phyloP scores from a whole-genome alignment of 2,113 vertebrate species.

The Odobenus rosmarus region DNA sequence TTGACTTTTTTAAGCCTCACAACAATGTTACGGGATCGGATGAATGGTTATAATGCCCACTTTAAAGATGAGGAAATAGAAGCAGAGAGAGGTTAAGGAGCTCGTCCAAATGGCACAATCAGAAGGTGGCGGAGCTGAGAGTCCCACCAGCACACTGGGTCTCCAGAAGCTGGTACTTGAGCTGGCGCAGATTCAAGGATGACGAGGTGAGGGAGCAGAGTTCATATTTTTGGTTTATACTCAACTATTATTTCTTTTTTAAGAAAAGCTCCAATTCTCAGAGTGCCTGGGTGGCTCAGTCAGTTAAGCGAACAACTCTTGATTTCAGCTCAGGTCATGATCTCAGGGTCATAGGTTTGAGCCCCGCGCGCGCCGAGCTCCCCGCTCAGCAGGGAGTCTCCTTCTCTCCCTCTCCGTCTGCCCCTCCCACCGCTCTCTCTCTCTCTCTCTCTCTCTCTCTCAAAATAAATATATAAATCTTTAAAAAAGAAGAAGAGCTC shows the following conservation, averaged over 20 bases:
- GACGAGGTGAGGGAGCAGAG: too few species aligned
- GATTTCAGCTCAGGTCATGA: background rate
- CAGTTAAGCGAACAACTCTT: background rate
- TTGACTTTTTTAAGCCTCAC: background rate
- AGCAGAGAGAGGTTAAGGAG: background rate
- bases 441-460: background rate
- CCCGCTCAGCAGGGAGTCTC: background rate
- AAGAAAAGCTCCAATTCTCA: background rate
- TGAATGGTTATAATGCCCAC: background rate
- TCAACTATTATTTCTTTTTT: background rate
- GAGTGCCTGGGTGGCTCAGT: background rate
- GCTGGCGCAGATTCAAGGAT: background rate
- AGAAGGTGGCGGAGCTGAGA: background rate
- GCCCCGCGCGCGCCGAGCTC: background rate
- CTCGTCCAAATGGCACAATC: rapidly evolving
- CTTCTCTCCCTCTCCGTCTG: background rate
- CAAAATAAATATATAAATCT: background rate
- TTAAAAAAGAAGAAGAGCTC: background rate
- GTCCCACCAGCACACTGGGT: rapidly evolving
- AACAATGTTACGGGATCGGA: too few species aligned
- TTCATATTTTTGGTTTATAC: background rate
- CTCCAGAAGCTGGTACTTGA: background rate
- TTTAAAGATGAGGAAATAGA: background rate
- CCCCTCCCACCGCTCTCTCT: too few species aligned
- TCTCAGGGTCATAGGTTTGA: background rate